Percentiles rank a stretch among this genome's conserved stretches.
Conservation (phyloP, 2,888 invertebrate species). For the Apodemia zela region DNA sequence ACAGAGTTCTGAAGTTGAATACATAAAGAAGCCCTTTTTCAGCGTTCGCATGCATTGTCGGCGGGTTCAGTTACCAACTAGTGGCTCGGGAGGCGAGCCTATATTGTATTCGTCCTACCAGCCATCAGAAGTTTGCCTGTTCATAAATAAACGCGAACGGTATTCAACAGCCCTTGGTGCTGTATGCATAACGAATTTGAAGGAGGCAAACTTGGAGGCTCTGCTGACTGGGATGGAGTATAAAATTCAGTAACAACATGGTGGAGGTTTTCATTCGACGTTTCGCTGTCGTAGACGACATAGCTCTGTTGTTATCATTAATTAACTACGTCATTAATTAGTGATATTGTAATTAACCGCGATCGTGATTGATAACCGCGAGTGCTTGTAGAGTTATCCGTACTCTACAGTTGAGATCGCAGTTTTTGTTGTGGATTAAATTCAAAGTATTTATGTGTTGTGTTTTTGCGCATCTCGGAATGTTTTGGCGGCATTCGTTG, state of each 20-base stretch:
- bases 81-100: conserved; percentile 60
- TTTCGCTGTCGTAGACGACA: conserved; percentile 74
- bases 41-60: conserved; percentile 77
- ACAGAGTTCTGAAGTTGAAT: conserved; percentile 84
- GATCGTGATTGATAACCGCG: neutral
- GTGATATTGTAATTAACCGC: conserved; percentile 17
- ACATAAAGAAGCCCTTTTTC: conserved; percentile 84
- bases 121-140: conserved; percentile 80
- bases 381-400: neutral
- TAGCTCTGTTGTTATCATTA: conserved; percentile 74
- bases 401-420: neutral
- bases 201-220: conserved; percentile 81
- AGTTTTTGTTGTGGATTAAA: neutral
- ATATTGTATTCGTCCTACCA: conserved; percentile 74
- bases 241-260: conserved; percentile 81
- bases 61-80: conserved; percentile 41
- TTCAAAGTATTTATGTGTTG: conserved; percentile 32
- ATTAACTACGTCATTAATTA: conserved; percentile 32
- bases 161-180: conserved; percentile 82
- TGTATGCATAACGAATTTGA: conserved; percentile 82
- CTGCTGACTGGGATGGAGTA: conserved; percentile 79
- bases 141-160: conserved; percentile 82
- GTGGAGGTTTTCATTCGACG: conserved; percentile 79
- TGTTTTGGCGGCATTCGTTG: conserved; percentile 39
- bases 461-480: conserved; percentile 37